Base-by-base conservation (phyloP, 2,113 vertebrate genomes). In the Rhabdomys dilectus region DNA sequence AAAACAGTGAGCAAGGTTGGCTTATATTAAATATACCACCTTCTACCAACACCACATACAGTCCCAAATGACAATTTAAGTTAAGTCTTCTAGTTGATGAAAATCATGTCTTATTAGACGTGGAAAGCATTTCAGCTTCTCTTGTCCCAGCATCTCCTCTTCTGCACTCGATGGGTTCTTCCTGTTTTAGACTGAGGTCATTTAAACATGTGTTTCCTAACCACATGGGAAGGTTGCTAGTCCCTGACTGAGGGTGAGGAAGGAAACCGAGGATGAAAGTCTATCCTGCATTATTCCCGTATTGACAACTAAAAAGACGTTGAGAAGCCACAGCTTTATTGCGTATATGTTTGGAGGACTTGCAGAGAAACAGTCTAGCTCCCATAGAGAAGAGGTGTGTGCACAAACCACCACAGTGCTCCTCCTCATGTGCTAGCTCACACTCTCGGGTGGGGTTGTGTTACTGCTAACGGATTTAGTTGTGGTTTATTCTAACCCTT, bases 401-500 rank as follows among this genome's bases (percentile, higher is more conserved):
- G 7, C 22, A 24, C 19, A 12, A 19, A 29, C 66, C 80, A 5
- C 36, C 4, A 29, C 17, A 56, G 42, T 12, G 31, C 62, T 94
- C 95, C n/a, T 45, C 4, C 11, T 39, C 7, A 19, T 45, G 24
- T 88, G 73, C 88, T 48, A 88, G 77, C 66, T 89, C 5, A 62
- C 22, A 58, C 76, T 58, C 95, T 95, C 87, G 97, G 97, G 97
- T 97, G 75, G 48, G 62, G 97, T 60, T 93, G 10, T 94, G 3
- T 93, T 92, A 93, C 94, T 72, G 87, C 84, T 80, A 91, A 94
- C 62, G 16, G 76, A 96, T 94, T 91, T 76, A 42, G 93, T 66
- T 94, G 80, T 96, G 78, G 73, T 98, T 86, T 96, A 60, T 64
- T 97, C 34, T 86, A 80, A 97, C 97, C 89, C 91, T 15, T 29